Percentiles rank a stretch among this genome's conserved stretches.
These are phyloP conservation scores for Tympanuchus pallidicinctus DNA, from an alignment of 2,113 vertebrate species.

Conservation along the genomic window DNA sequence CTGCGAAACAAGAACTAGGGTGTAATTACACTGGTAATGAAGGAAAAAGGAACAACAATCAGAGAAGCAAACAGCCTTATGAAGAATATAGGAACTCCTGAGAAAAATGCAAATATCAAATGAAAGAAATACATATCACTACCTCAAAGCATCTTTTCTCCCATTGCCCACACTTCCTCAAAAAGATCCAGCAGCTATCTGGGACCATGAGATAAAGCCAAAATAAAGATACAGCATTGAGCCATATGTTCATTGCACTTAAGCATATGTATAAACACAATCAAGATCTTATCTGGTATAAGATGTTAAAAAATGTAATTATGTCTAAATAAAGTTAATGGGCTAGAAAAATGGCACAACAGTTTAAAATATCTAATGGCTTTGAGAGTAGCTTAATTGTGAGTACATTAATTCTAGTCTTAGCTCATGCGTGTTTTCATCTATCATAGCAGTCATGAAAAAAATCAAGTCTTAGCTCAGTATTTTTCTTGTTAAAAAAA, in stretches of 20 bases:
- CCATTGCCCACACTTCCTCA: rapidly evolving
- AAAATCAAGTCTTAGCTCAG: not conserved
- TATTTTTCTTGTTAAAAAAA: not conserved
- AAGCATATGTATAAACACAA: not conserved
- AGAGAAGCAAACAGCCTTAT: not conserved
- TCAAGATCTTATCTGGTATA: not conserved
- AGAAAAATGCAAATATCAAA: not conserved
- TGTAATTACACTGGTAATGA: not conserved
- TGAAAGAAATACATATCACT: not conserved
- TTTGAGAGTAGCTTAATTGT: slow-evolving; percentile 46
- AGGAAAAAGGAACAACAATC: not conserved
- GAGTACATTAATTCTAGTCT: slow-evolving; percentile 20
- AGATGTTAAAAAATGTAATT: slow-evolving; percentile 45
- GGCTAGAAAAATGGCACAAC: slow-evolving; percentile 51
- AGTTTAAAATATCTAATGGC: slow-evolving; percentile 47
- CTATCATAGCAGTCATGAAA: not conserved
- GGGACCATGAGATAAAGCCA: not conserved
- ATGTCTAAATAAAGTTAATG: slow-evolving; percentile 53
- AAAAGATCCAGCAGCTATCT: not conserved
- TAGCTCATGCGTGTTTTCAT: slow-evolving; percentile 4
- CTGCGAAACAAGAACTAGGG: not conserved
- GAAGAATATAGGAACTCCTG: not conserved
- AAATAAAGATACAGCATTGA: not conserved
- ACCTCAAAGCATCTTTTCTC: not conserved
- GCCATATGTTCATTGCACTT: not conserved